Evolutionary conservation across 2,113 vertebrate genomes (phyloP).

Genomic region (Parus major): DNA sequence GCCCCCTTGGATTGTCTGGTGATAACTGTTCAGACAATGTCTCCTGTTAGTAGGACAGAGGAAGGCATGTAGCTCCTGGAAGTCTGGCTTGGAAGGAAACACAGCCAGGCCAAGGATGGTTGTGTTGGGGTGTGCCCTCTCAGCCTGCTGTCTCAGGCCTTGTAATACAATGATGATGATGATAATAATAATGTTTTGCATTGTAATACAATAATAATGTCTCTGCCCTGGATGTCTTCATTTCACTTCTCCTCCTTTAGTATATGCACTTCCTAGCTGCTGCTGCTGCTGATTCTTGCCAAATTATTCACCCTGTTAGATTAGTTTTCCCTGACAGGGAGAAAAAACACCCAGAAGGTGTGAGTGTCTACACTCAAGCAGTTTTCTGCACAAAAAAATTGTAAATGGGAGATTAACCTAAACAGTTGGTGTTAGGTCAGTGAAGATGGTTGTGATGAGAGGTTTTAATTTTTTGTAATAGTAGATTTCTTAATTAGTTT

Average conservation of each 20-base stretch:
- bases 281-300: neutral
- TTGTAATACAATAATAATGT: no score
- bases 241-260: neutral
- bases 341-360: neutral
- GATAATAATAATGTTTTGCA: no score
- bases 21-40: neutral
- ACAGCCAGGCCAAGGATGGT: neutral
- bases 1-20: neutral
- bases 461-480: neutral
- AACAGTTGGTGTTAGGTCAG: neutral
- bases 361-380: neutral
- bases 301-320: neutral
- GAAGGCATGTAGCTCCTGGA: neutral
- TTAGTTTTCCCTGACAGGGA: neutral
- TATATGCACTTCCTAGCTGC: neutral
- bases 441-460: neutral
- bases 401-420: neutral
- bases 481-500: neutral
- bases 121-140: neutral
- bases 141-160: neutral
- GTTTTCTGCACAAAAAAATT: neutral
- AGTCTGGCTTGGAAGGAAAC: neutral
- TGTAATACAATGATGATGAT: neutral
- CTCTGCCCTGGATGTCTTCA: neutral
- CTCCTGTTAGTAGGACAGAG: neutral